Conservation (phyloP, 2,797 vertebrate genomes). For the Austrolebias charrua region DNA sequence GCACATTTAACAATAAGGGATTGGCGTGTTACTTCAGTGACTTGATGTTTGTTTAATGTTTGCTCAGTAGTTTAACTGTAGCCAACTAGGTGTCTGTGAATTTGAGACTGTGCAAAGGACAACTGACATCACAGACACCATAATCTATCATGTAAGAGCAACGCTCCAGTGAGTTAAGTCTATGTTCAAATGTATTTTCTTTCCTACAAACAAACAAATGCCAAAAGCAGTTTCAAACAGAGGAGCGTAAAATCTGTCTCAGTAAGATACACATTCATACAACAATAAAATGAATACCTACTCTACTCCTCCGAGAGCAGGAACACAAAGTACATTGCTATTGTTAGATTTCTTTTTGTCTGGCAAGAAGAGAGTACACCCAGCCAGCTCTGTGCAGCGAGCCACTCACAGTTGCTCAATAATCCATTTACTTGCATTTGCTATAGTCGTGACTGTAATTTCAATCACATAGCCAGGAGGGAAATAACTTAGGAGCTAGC, state of each 20-base stretch:
- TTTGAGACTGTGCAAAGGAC: too few relatives aligned
- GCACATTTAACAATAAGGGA: background rate
- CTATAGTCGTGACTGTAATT: slow-evolving; percentile 65
- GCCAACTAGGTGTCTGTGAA: background rate
- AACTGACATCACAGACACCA: background rate
- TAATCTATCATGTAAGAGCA: background rate
- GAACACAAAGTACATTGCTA: slow-evolving; percentile 30
- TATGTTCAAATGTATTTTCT: background rate
- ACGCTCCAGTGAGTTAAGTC: background rate
- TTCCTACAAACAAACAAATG: background rate
- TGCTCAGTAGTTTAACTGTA: slow-evolving; percentile 5
- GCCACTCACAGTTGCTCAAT: slow-evolving; percentile 65
- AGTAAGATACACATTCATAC: slow-evolving; percentile 14
- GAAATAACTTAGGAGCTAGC: slow-evolving; percentile 55
- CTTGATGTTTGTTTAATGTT: background rate
- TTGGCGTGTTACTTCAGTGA: background rate
- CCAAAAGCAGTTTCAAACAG: slow-evolving; percentile 13
- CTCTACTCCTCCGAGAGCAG: slow-evolving; percentile 29
- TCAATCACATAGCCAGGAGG: slow-evolving; percentile 59
- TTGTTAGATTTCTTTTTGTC: slow-evolving; percentile 39
- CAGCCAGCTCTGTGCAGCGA: slow-evolving; percentile 43
- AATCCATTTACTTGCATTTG: slow-evolving; percentile 71
- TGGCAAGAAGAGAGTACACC: slow-evolving; percentile 35
- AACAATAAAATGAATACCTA: slow-evolving; percentile 30
- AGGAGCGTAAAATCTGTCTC: slow-evolving; percentile 16